These are phyloP conservation scores for Channa argus DNA, from an alignment of 2,113 vertebrate species.

Conservation along the genomic window DNA sequence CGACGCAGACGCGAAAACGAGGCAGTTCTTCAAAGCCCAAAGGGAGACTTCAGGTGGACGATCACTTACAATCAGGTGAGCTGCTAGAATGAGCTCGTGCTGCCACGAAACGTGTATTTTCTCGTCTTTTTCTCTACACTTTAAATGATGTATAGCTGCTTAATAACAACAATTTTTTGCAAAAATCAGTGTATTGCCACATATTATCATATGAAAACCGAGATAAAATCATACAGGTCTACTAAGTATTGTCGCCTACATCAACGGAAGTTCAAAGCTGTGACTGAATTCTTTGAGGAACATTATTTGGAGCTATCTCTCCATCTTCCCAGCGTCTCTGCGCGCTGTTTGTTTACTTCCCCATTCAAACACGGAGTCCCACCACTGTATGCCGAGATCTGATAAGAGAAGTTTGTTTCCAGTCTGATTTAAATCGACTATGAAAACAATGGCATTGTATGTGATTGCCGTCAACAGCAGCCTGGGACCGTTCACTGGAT, in stretches of 20 bases:
- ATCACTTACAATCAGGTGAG: conserved; percentile 46
- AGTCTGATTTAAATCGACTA: conserved; percentile 61
- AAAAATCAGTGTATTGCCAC: too few relatives aligned
- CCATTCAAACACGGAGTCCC: conserved; percentile 12
- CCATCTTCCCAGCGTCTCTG: background rate
- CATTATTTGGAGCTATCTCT: background rate
- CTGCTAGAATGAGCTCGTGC: background rate
- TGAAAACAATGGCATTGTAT: conserved; percentile 54
- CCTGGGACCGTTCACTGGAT: background rate
- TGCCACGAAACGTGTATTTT: background rate
- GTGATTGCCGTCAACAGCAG: conserved; percentile 18
- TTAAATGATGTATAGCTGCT: background rate
- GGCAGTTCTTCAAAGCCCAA: background rate
- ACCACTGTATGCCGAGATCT: conserved; percentile 50
- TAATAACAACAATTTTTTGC: background rate
- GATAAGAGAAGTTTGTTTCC: conserved; percentile 67
- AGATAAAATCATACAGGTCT: background rate
- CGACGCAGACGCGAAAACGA: background rate
- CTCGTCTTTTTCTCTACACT: background rate
- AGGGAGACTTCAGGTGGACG: background rate
- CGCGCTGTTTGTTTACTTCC: conserved; percentile 31
- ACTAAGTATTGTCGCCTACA: background rate
- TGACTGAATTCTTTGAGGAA: background rate
- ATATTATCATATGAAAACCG: background rate
- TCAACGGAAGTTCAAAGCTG: background rate